Percentiles rank a stretch among this genome's conserved stretches.
Evolutionary conservation across 2,888 invertebrate species (phyloP).

Genomic region (Strigamia maritima): DNA sequence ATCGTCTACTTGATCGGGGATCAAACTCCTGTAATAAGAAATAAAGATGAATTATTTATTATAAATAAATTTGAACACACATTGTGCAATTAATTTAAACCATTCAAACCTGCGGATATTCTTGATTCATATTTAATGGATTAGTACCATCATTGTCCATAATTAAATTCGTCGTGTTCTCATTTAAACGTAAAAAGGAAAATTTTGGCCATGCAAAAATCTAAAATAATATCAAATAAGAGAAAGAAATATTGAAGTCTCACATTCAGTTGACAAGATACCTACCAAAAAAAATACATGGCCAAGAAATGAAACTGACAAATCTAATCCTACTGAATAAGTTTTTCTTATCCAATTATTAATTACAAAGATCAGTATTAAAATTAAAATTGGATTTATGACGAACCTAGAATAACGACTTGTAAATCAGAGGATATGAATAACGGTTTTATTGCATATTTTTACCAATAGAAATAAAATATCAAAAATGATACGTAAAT

Average conservation of each 20-base stretch:
- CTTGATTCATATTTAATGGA: no score
- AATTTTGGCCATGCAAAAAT: conserved; percentile 77
- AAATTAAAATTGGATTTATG: conserved; percentile 73
- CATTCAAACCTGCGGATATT: no score
- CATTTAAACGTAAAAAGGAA: conserved; percentile 88
- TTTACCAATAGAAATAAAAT: conserved; percentile 75
- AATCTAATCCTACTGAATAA: conserved; percentile 66
- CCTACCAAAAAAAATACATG: conserved; percentile 67
- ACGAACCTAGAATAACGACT: conserved; percentile 61
- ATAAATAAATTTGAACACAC: no score
- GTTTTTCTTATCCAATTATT: conserved; percentile 77
- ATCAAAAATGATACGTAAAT: conserved; percentile 81
- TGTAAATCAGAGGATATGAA: no score
- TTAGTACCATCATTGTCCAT: no score
- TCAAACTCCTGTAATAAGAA: no score
- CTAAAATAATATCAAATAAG: conserved; percentile 55
- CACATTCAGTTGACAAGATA: not conserved
- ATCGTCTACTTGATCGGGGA: no score
- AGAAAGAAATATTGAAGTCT: no score
- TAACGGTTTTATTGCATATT: not conserved
- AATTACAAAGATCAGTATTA: conserved; percentile 73
- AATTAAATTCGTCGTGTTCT: no score
- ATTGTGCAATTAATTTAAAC: no score
- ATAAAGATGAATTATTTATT: no score
- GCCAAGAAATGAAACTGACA: conserved; percentile 65